phyloP scores from a whole-genome alignment of 1,140 invertebrate species.

The Drosophila albomicans region DNA sequence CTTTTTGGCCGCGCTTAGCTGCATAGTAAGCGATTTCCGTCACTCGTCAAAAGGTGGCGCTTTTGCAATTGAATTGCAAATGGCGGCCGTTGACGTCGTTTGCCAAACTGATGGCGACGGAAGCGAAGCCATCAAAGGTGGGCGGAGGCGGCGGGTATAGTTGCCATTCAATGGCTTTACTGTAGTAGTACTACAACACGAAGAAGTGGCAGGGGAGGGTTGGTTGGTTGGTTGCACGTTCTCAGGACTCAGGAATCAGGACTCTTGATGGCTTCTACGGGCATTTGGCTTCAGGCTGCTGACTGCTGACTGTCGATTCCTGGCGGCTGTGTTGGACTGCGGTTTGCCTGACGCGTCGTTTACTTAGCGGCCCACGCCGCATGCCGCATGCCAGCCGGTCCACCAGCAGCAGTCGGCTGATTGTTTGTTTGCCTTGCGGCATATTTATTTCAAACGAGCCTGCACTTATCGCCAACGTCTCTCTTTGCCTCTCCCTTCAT shows the following conservation, averaged over 20 bases:
- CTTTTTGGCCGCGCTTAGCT: slow-evolving; percentile 58
- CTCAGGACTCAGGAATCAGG: slow-evolving; percentile 28
- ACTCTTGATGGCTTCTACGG: slow-evolving; percentile 25
- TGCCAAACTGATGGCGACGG: slow-evolving; percentile 56
- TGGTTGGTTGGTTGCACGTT: background rate
- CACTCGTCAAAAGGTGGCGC: slow-evolving; percentile 75
- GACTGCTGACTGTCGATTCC: background rate
- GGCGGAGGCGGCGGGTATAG: slow-evolving; percentile 2
- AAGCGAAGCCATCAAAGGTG: slow-evolving; percentile 74
- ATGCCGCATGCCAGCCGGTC: background rate
- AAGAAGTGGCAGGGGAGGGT: background rate
- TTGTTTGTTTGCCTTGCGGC: slow-evolving; percentile 82
- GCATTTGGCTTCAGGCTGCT: slow-evolving; percentile 2
- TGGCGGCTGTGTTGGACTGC: slow-evolving; percentile 57
- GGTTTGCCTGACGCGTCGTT: slow-evolving; percentile 74
- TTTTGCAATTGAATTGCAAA: slow-evolving; percentile 80
- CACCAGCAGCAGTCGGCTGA: slow-evolving; percentile 39
- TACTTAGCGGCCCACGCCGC: slow-evolving; percentile 56
- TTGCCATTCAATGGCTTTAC: slow-evolving; percentile 66
- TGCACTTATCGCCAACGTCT: slow-evolving; percentile 66
- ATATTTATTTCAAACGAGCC: slow-evolving; percentile 82
- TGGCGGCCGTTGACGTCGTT: slow-evolving; percentile 66
- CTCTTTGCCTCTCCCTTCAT: no score
- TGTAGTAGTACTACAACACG: slow-evolving; percentile 19
- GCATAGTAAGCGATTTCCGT: slow-evolving; percentile 81